Evolutionary conservation across 2,888 invertebrate species (phyloP), one percentile per base, ranked within the genome.

Genomic region (Caenorhabditis doughertyi): DNA sequence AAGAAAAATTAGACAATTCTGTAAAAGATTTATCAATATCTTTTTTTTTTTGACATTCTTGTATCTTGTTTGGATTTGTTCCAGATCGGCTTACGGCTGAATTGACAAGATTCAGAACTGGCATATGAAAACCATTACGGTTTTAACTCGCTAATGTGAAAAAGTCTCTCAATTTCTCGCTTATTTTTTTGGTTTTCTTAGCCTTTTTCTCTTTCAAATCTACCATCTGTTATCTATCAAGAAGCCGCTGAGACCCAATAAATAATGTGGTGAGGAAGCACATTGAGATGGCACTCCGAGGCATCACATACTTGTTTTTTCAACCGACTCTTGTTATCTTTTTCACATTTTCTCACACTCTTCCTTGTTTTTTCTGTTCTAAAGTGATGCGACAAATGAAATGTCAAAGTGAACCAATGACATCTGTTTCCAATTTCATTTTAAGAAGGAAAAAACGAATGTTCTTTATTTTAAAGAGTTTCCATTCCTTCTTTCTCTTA

Each of bases 231-330:
- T 65, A 51, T 65, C 51, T 35, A 65, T 65, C 39, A 51, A 39
- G 16, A 35, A 51, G 51, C 51, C 65, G 51, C 65, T 16, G 29
- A 49, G 27, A 27, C 18, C 58, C 72, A 72, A 72, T 72, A 72
- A 72, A 71, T 58, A 72, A 72, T 72, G 60, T 72, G 72, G 58
- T 58, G 70, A 58, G 68, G 25, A 58, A 60, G 25, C 39, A 60
- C 29, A 35, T 65, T 55, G 55, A 55, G 55, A 55, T 55, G 29
- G 29, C 55, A 16, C 32, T 29, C 25, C 25, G 32, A 27, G 44
- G 18, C 21, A 58, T 62, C 65, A 42, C 64, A 64, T 65, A 51
- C 65, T 65, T 65, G 49, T 51, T 70, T 56, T 32, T 71, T 49
- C 23, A 47, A 23, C 71, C 47, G 16, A 16, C 16, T 60, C 60